Evolutionary conservation across 2,113 vertebrate species (phyloP), one percentile per base, ranked within the genome.

Genomic region (Danionella cerebrum): DNA sequence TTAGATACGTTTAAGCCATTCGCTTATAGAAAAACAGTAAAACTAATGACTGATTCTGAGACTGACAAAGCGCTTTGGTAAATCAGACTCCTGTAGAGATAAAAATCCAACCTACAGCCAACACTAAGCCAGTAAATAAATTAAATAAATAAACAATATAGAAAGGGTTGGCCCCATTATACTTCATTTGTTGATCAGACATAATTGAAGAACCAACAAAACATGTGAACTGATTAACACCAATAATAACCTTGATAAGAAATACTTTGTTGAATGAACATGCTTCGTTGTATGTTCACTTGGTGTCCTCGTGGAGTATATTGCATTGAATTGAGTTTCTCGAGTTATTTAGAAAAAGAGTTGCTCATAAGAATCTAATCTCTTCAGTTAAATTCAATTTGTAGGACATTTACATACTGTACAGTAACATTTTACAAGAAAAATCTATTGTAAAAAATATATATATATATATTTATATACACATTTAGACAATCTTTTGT

Each of bases 61-160:
- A 68, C 21, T 22, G 21, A 19, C 36, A 53, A 63, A 63, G 38
- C n/a, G 48, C 36, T 52, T 70, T 62, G 60, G 39, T 24, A 9
- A 70, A 71, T 33, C 22, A 44, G 31, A 48, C 41, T 73, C 36
- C 27, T 41, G n/a, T 8, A 58, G 21, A 67, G 33, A 27, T 50
- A 48, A 47, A 72, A 67, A 65, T 14, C 18, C 50, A 50, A 57
- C 68, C 69, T 65, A 73, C 62, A 67, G 66, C 67, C 70, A 76
- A 70, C 45, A 74, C 65, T 75, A 62, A 54, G 50, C 55, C 65
- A 77, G 73, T 80, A 80, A 80, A 77, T 77, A 59, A 69, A 78
- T 78, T 77, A 77, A 77, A 65, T 78, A 73, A 79, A 79, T 71
- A 65, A 62, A 75, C 68, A 59, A 72, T 57, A 73, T 68, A 78